Conservation (phyloP, 37 sponge, comb jelly and placozoan genomes). For the Chondrilla cf. caribensis region DNA sequence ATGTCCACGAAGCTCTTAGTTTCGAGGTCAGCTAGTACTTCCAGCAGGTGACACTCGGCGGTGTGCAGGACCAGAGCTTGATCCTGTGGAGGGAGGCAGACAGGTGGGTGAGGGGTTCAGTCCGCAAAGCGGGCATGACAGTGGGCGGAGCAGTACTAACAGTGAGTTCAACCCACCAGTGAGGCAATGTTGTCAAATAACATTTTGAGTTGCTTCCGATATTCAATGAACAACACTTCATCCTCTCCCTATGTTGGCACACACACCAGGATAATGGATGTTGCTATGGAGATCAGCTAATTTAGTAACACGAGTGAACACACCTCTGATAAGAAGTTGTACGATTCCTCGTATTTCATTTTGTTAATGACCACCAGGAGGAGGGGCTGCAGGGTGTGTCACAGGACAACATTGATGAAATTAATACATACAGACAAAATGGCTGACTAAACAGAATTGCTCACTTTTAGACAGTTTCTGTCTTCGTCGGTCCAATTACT, state of each 20-base stretch:
- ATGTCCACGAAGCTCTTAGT: conserved; percentile 57
- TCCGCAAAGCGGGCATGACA: neutral
- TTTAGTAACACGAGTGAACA: neutral
- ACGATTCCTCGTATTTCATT: conserved; percentile 81
- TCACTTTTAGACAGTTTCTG: too few relatives aligned
- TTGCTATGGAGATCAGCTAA: too few relatives aligned
- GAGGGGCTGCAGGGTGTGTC: conserved; percentile 35
- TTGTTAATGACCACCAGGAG: conserved; percentile 67
- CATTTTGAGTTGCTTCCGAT: conserved; percentile 69
- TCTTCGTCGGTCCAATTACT: too few relatives aligned
- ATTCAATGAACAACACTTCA: conserved; percentile 83
- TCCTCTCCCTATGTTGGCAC: conserved; percentile 80
- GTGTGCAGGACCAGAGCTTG: conserved; percentile 50
- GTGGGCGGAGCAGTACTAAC: neutral
- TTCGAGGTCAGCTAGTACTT: conserved; percentile 25
- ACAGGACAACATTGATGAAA: neutral
- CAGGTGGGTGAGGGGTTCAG: neutral
- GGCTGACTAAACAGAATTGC: neutral
- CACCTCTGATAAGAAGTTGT: conserved; percentile 78
- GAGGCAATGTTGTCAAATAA: conserved; percentile 80
- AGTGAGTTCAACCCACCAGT: conserved; percentile 49
- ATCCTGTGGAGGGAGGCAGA: conserved; percentile 31
- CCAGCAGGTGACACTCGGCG: conserved; percentile 29
- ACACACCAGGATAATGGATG: neutral
- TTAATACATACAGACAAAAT: neutral